Percentiles rank a stretch among this genome's conserved stretches.
Conservation (phyloP, 2,113 vertebrate species). For the Pristiophorus japonicus region DNA sequence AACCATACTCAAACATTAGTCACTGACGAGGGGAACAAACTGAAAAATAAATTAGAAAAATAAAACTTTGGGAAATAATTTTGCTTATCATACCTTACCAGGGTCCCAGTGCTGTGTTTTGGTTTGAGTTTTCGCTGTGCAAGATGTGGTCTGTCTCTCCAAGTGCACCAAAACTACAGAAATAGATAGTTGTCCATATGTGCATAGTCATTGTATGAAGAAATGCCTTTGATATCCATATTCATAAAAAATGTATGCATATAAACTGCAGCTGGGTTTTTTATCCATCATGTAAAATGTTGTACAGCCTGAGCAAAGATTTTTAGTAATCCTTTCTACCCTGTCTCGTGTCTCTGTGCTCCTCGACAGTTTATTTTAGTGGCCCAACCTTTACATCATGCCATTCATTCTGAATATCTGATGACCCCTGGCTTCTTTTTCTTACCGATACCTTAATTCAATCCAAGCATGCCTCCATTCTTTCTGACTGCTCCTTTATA, state of each 20-base stretch:
- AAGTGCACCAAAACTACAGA: background rate
- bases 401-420: background rate
- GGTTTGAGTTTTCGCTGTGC: constrained; percentile 70
- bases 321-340: background rate
- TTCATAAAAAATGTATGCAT: background rate
- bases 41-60: constrained; percentile 9
- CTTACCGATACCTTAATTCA: background rate
- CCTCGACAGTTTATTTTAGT: background rate
- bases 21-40: background rate
- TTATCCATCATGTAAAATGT: background rate
- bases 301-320: background rate
- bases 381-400: background rate
- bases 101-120: constrained; percentile 95
- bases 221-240: background rate
- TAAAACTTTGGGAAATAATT: constrained; percentile 36
- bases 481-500: background rate
- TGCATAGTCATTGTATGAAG: background rate
- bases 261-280: background rate
- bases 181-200: background rate
- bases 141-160: background rate
- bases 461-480: background rate
- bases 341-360: background rate
- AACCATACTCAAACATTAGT: no score
- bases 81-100: constrained; percentile 70
- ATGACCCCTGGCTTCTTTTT: background rate